Conservation (phyloP, 2,797 vertebrate species). For the Hippocampus kuda region DNA sequence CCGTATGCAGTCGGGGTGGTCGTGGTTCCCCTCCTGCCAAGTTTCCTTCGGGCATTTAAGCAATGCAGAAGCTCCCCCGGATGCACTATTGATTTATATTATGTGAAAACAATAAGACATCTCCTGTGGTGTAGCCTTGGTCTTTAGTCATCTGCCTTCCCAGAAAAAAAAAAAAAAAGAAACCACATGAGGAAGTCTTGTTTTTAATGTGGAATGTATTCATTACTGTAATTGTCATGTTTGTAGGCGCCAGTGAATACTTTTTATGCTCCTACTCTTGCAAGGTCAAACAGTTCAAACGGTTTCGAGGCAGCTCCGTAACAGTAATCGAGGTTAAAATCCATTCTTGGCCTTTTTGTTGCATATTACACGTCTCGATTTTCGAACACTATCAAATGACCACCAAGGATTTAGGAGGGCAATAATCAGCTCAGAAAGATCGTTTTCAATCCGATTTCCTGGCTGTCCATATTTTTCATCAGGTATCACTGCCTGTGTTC, state of each 20-base stretch:
- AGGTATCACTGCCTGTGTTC: neutral
- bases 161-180: conserved; percentile 18
- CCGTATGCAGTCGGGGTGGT: conserved; percentile 10
- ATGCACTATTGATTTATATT: conserved; percentile 50
- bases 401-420: neutral
- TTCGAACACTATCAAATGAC: neutral
- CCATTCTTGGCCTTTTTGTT: neutral
- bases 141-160: conserved; percentile 24
- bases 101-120: conserved; percentile 43
- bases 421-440: neutral
- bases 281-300: neutral
- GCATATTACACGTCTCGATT: neutral
- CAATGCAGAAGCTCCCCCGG: conserved; percentile 23
- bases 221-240: neutral
- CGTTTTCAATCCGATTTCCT: neutral
- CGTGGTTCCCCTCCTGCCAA: conserved; percentile 21
- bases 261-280: neutral
- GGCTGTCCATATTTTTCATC: neutral
- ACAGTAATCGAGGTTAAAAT: neutral
- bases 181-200: conserved; percentile 27
- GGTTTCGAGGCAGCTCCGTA: neutral
- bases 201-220: conserved; percentile 34
- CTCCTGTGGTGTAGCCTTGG: conserved; percentile 8
- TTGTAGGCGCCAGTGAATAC: neutral
- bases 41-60: conserved; percentile 38